Evolutionary conservation across 23 tunicate species (phyloP), one percentile per base, ranked within the genome.

Genomic region (Ascidia mentula): DNA sequence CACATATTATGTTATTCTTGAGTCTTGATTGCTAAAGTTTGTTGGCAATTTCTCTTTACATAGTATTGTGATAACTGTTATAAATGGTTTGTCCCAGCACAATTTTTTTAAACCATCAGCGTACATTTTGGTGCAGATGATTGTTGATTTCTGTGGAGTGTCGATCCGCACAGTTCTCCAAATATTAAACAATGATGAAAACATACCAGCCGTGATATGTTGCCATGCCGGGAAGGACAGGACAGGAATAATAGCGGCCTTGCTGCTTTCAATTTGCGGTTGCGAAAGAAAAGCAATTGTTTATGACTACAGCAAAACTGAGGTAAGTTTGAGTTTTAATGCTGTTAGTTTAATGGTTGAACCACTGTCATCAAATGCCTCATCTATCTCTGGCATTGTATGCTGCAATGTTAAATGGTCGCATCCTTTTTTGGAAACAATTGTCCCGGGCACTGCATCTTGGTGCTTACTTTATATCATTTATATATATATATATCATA

Each of bases 221-320:
- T 86, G 90, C 35, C 90, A 86, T 80, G 90, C 82, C 39, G 90
- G 90, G 6, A 86, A 86, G 37, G 90, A 86, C 36, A 60, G 90
- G 31, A 86, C 90, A 37, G 90, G 90, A 18, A 80, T 86, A 12
- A 18, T 86, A 40, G 80, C 90, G 3, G 90, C 90, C 37, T 15
- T 86, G 20, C 42, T 86, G 22, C 85, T 86, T 30, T 73, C 85
- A 20, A 70, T 86, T 37, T 74, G 80, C 61, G 90, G 90, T 8
- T 39, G 13, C 37, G 69, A 39, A 38, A 69, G 34, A 60, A 33
- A 74, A 40, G 35, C 32, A 8, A 61, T 86, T 24, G 90, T 65
- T 17, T 37, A 74, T 31, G 90, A 86, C 37, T 86, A 80, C 38
- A 6, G 28, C 13, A 24, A 26, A 31, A 26, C 85, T 30, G 75